Evolutionary conservation across 2,113 vertebrate species (phyloP).

Genomic region (Nestor notabilis): DNA sequence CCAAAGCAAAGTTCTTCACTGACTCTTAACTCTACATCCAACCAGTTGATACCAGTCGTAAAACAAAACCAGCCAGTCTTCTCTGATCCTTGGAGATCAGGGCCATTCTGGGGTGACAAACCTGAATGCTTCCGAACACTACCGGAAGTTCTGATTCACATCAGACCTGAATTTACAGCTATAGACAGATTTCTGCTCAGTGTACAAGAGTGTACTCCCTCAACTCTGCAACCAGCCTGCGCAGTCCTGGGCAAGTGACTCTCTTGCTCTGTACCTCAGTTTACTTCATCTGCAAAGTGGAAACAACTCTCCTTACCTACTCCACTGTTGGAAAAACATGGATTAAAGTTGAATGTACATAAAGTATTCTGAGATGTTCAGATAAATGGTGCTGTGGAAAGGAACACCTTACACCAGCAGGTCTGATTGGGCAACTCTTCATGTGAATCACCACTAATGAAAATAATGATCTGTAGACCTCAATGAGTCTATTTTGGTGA

Average conservation of each 20-base stretch:
- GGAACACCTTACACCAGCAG: neutral
- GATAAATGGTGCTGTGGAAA: neutral
- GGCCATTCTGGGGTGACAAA: neutral
- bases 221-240: neutral
- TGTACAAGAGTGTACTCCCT: neutral
- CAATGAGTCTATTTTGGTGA: neutral
- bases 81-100: neutral
- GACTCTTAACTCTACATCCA: neutral
- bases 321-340: neutral
- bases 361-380: neutral
- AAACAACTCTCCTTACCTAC: neutral
- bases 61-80: neutral
- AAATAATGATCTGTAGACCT: neutral
- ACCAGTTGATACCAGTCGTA: neutral
- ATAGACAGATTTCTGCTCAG: neutral
- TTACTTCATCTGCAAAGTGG: neutral
- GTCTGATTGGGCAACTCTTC: neutral
- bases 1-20: neutral
- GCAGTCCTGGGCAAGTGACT: neutral
- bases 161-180: neutral
- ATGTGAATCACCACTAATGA: constrained; percentile 29
- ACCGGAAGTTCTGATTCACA: constrained; percentile 1
- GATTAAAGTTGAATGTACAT: neutral
- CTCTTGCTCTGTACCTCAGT: neutral
- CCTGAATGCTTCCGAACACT: neutral